These are phyloP conservation scores for Lithophane socia DNA, from an alignment of 2,888 invertebrate species.

Conservation along the genomic window DNA sequence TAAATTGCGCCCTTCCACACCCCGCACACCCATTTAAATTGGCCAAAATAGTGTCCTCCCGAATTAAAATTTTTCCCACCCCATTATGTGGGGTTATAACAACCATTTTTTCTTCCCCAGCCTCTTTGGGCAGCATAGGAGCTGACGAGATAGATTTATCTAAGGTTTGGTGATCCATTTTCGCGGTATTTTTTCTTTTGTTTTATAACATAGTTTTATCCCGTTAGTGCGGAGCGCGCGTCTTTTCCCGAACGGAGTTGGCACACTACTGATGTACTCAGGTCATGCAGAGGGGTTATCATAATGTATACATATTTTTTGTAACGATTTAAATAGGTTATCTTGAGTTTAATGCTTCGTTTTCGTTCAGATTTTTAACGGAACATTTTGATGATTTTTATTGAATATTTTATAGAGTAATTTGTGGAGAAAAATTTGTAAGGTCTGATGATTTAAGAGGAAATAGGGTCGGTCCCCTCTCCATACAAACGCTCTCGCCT, in stretches of 20 bases:
- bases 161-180: slow-evolving; percentile 73
- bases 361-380: slow-evolving; percentile 56
- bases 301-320: slow-evolving; percentile 50
- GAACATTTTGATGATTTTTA: slow-evolving; percentile 9
- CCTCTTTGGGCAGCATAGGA: slow-evolving; percentile 74
- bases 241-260: background rate
- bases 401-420: background rate
- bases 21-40: slow-evolving; percentile 83
- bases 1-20: slow-evolving; percentile 81
- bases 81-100: slow-evolving; percentile 72
- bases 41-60: slow-evolving; percentile 85
- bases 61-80: slow-evolving; percentile 79
- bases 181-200: slow-evolving; percentile 12
- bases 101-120: slow-evolving; percentile 73
- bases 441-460: background rate
- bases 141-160: slow-evolving; percentile 71
- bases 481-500: too few relatives aligned
- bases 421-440: background rate
- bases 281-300: slow-evolving; percentile 60
- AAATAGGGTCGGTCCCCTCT: too few relatives aligned
- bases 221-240: slow-evolving; percentile 39
- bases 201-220: slow-evolving; percentile 45
- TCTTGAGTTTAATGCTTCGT: slow-evolving; percentile 39
- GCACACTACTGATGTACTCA: slow-evolving; percentile 37
- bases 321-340: slow-evolving; percentile 67